phyloP scores from a whole-genome alignment of 1,140 invertebrate species.

The Pseudomyrmex cubaensis region DNA sequence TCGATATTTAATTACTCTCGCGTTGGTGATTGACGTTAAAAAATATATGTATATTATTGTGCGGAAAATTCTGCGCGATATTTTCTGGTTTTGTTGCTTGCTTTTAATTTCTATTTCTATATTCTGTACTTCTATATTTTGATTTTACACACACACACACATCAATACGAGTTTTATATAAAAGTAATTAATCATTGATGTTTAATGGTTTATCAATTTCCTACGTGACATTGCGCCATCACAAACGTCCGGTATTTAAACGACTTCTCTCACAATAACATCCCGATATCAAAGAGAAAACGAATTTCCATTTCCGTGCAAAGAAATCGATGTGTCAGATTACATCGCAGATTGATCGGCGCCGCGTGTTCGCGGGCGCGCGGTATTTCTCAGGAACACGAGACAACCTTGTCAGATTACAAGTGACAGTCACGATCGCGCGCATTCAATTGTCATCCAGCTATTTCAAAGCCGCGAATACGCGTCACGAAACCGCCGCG shows the following conservation, averaged over 20 bases:
- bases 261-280: constrained; percentile 4
- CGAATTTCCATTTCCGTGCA: constrained; percentile 6
- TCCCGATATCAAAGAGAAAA: constrained; percentile 1
- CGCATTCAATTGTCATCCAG: constrained; percentile 37
- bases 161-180: background rate
- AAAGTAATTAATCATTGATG: background rate
- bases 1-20: constrained; percentile 46
- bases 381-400: constrained; percentile 48
- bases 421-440: constrained; percentile 46
- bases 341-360: constrained; percentile 51
- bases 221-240: background rate
- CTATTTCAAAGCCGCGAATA: constrained; percentile 43
- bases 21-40: constrained; percentile 30
- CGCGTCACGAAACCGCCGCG: background rate
- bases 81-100: background rate
- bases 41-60: background rate
- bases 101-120: background rate
- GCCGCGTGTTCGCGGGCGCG: constrained; percentile 29
- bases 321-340: constrained; percentile 48
- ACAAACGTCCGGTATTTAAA: background rate
- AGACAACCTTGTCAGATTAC: constrained; percentile 56
- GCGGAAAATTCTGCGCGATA: background rate
- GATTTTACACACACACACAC: background rate
- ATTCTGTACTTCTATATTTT: background rate
- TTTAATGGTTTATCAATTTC: background rate